Base-by-base conservation (phyloP, 2,797 vertebrate genomes). In the Pteropus rufus region DNA sequence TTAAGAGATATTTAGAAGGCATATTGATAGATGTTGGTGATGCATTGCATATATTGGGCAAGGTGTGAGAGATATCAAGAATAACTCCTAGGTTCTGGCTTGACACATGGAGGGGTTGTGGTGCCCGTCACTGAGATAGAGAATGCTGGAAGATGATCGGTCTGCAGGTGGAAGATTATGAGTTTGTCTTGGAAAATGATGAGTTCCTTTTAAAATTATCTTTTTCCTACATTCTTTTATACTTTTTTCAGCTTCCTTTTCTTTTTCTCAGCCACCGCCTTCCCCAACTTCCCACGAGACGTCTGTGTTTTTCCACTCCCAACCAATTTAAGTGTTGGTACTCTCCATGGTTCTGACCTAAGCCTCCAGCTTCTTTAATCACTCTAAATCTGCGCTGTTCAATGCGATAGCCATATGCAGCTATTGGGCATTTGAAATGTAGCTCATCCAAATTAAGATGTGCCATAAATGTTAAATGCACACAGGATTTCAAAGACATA, bases 281-380 rank as follows among this genome's bases (percentile, higher is more conserved):
- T 65, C 14, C 0, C 6, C 19, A 77, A 15, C 18, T 76, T 62
- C 7, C 5, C 21, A 10, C 46, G 67, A 56, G 36, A 29, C 24
- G 0, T 58, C 10, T 89, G 4, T 75, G 41, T 39, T 34, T 46
- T 90, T 81, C 21, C 15, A 44, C 11, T 39, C 11, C 12, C 12
- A 90, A 4, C 18, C 36, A 0, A 73, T 5, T 1, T 34, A 67
- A 91, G 12, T 14, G 14, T 65, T n/a, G 67, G 92, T n/a, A 31
- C 80, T 94, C 70, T 94, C 86, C 87, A 10, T 93, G 96, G 76
- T 93, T 88, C 94, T 97, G 95, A 94, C 44, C 56, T 19, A 7
- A 83, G 14, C 8, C 21, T 80, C n/a, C n/a, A 67, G 34, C 14
- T n/a, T 64, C 49, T 49, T 75, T 18, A 91, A 10, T 87, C 52